These are phyloP conservation scores for Heliconius eleuchia DNA, from an alignment of 1,140 invertebrate genomes.

Conservation along the genomic window DNA sequence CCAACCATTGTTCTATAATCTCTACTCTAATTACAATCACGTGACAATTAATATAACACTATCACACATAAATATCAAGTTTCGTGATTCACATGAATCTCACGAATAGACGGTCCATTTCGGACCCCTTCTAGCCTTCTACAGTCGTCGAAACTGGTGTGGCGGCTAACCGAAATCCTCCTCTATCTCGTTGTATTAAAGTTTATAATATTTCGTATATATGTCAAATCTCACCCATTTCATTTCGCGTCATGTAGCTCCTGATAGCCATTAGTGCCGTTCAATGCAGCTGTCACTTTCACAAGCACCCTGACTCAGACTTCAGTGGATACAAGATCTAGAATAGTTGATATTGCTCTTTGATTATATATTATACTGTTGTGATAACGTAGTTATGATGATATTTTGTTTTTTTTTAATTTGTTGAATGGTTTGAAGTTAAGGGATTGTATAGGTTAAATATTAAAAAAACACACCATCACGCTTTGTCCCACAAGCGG, in stretches of 20 bases:
- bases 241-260: constrained; percentile 45
- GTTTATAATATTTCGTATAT: constrained; percentile 22
- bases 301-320: constrained; percentile 47
- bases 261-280: constrained; percentile 52
- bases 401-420: not conserved
- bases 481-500: no score
- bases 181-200: constrained; percentile 29
- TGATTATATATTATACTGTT: not conserved
- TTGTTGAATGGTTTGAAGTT: not conserved
- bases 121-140: constrained; percentile 38
- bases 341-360: constrained; percentile 15
- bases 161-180: constrained; percentile 6
- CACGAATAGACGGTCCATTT: constrained; percentile 32
- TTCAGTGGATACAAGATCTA: constrained; percentile 40
- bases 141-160: constrained; percentile 13
- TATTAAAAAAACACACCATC: no score
- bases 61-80: constrained; percentile 29
- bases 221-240: constrained; percentile 44
- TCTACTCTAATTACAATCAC: constrained; percentile 13
- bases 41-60: constrained; percentile 9
- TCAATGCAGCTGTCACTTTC: constrained; percentile 59
- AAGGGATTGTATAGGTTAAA: not conserved
- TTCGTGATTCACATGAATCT: constrained; percentile 35
- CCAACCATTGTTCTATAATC: not conserved
- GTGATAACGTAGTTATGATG: not conserved